phyloP scores from a whole-genome alignment of 2,113 vertebrate genomes.

The Hydropotes inermis region DNA sequence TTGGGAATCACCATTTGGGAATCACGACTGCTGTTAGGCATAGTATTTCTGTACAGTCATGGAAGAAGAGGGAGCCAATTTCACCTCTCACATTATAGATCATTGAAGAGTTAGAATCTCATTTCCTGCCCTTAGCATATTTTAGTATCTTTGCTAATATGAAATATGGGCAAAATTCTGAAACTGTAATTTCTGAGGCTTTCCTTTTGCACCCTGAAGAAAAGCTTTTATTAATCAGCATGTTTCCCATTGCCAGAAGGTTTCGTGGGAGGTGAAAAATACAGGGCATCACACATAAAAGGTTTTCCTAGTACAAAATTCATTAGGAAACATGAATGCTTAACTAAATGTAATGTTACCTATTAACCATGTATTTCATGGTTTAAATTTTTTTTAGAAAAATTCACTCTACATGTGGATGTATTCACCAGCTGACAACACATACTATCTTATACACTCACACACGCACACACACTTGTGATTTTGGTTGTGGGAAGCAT shows the following conservation, averaged over 20 bases:
- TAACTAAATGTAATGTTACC: not conserved
- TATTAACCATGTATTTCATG: not conserved
- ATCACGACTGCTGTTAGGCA: not conserved
- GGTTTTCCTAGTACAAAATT: not conserved
- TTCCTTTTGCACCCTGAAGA: not conserved
- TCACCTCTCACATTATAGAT: not conserved
- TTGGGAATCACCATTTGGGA: not conserved
- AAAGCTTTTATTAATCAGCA: not conserved
- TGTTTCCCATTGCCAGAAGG: not conserved
- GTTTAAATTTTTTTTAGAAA: not conserved
- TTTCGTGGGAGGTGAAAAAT: not conserved
- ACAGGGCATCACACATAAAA: not conserved
- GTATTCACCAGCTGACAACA: not conserved
- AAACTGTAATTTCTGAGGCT: not conserved
- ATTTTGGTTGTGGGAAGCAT: not conserved
- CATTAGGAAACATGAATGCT: not conserved
- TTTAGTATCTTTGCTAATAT: conserved; percentile 21
- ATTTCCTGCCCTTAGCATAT: conserved; percentile 11
- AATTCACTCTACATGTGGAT: not conserved
- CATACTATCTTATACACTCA: not conserved
- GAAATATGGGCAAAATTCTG: conserved; percentile 1
- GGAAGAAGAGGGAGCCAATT: not conserved
- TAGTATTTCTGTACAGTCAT: not conserved
- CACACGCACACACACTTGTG: not conserved
- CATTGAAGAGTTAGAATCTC: conserved; percentile 16